Evolutionary conservation across 2,113 vertebrate genomes (phyloP).

Genomic region (Dinomys branickii): DNA sequence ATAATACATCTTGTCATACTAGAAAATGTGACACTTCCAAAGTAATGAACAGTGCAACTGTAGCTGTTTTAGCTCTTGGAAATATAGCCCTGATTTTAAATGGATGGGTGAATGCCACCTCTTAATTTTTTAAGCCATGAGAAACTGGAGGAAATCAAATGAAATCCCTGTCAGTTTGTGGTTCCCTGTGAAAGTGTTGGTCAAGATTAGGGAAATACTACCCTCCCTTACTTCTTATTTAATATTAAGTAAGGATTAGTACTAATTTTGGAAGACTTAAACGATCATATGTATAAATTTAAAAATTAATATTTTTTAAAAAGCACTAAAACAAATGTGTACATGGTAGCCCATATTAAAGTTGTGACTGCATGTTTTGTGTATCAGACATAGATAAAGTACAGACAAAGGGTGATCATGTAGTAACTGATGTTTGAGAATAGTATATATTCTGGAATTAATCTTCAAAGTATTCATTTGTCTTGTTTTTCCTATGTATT

Average conservation of each 20-base stretch:
- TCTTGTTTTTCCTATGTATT: background rate
- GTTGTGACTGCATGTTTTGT: background rate
- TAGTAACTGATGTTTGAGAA: background rate
- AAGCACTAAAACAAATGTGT: background rate
- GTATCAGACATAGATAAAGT: background rate
- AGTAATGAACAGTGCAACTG: slow-evolving; percentile 84
- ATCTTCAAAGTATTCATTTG: background rate
- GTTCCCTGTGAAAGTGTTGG: slow-evolving; percentile 40
- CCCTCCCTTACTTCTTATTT: background rate
- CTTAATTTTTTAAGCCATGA: background rate
- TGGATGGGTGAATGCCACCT: slow-evolving; percentile 57
- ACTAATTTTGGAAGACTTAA: background rate
- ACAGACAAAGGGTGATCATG: background rate
- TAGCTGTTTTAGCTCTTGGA: slow-evolving; percentile 68
- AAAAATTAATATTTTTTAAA: background rate
- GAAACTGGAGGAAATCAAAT: slow-evolving; percentile 47
- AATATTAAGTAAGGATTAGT: background rate
- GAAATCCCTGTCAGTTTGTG: slow-evolving; percentile 19
- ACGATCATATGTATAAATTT: background rate
- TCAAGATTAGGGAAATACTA: background rate
- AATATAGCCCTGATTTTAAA: slow-evolving; percentile 74
- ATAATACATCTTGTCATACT: slow-evolving; percentile 86
- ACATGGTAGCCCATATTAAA: background rate
- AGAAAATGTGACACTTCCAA: slow-evolving; percentile 88
- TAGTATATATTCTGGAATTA: background rate